These are phyloP conservation scores for Oxytorus armatus DNA, from an alignment of 2,888 invertebrate species.

Conservation along the genomic window DNA sequence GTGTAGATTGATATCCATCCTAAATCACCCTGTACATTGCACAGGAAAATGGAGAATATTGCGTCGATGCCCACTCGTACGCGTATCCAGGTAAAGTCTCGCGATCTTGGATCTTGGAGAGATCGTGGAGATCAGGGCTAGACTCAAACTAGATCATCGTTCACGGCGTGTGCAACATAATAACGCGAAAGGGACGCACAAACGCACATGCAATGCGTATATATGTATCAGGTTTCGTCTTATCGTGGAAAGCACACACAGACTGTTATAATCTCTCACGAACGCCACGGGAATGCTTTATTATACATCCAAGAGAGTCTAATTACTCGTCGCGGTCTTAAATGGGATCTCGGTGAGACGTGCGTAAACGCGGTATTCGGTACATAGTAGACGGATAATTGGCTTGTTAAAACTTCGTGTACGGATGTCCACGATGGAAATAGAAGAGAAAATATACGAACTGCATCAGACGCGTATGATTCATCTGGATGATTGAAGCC, in stretches of 20 bases:
- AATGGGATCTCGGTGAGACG: constrained; percentile 52
- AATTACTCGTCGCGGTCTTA: constrained; percentile 64
- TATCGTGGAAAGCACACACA: constrained; percentile 6
- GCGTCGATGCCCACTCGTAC: constrained; percentile 29
- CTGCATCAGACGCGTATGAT: constrained; percentile 28
- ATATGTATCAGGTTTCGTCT: constrained; percentile 25
- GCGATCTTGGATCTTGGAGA: constrained; percentile 61
- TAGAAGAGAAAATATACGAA: neutral
- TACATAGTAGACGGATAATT: constrained; percentile 63
- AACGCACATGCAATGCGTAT: neutral
- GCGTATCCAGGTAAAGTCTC: constrained; percentile 14
- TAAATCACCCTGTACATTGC: constrained; percentile 34
- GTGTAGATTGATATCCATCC: too few relatives aligned
- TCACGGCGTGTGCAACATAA: constrained; percentile 32
- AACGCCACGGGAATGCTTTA: constrained; percentile 46
- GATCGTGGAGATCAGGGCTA: constrained; percentile 65
- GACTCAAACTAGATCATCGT: constrained; percentile 60
- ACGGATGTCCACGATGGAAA: constrained; percentile 10
- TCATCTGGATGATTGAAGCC: constrained; percentile 35
- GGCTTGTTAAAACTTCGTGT: constrained; percentile 58
- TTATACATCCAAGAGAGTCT: constrained; percentile 49
- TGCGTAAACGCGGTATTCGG: constrained; percentile 33
- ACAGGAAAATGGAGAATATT: constrained; percentile 39
- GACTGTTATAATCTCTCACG: constrained; percentile 27
- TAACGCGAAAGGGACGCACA: neutral